Conservation (phyloP, 2,797 vertebrate species). For the Taeniopygia guttata region DNA sequence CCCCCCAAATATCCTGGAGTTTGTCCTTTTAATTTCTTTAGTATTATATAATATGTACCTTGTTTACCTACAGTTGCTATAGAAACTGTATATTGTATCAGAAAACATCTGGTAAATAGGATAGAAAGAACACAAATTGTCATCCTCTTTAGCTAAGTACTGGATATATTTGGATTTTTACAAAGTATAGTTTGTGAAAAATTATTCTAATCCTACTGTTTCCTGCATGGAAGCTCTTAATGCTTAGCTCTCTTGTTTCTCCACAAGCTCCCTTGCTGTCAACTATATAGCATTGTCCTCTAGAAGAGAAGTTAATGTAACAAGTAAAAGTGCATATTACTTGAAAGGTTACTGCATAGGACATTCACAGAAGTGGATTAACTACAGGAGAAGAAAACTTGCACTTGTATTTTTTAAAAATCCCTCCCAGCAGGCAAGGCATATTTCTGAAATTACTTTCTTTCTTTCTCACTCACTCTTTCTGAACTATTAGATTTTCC, state of each 20-base stretch:
- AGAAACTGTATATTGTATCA: conserved; percentile 24
- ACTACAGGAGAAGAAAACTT: not conserved
- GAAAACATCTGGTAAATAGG: conserved; percentile 4
- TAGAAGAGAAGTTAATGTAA: not conserved
- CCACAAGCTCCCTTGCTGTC: not conserved
- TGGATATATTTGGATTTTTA: not conserved
- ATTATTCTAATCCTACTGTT: not conserved
- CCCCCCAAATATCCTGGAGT: not conserved
- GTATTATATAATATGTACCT: not conserved
- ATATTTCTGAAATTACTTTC: conserved; percentile 1
- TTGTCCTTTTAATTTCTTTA: not conserved
- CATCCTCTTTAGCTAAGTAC: not conserved
- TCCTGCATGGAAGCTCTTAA: not conserved
- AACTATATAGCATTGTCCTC: not conserved
- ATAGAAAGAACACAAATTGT: not conserved
- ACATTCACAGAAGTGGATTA: not conserved
- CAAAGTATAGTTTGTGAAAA: not conserved
- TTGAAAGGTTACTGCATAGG: not conserved
- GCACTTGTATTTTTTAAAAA: not conserved
- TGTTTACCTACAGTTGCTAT: conserved; percentile 42
- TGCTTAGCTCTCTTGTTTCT: not conserved
- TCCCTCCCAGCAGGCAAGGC: not conserved
- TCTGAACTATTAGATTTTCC: not conserved
- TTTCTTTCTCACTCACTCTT: not conserved
- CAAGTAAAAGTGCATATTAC: not conserved